Evolutionary conservation across 2,797 vertebrate genomes (phyloP).

Genomic region (Chiloscyllium punctatum): DNA sequence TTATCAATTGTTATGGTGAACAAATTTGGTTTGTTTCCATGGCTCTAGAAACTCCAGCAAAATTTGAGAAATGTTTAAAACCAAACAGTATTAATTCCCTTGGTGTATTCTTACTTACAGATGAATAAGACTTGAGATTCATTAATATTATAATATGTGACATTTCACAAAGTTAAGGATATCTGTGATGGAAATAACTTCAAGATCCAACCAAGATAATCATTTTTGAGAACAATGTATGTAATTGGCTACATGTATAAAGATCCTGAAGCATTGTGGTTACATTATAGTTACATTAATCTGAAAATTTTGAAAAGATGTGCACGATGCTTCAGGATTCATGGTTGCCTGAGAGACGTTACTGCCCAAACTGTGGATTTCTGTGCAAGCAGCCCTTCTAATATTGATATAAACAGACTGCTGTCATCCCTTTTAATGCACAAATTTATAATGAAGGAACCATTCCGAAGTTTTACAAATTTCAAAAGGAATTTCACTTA

Average conservation of each 20-base stretch:
- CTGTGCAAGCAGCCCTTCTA: neutral
- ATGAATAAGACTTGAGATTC: neutral
- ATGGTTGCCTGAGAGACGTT: neutral
- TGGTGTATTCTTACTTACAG: neutral
- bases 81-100: neutral
- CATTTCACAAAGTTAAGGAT: neutral
- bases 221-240: neutral
- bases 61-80: neutral
- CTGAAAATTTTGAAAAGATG: neutral
- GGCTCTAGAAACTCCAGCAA: neutral
- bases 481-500: neutral
- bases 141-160: neutral
- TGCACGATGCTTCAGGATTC: neutral
- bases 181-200: neutral
- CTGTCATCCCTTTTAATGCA: neutral
- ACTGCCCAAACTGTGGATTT: neutral
- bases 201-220: neutral
- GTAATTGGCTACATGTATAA: neutral
- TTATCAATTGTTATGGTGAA: neutral
- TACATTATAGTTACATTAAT: neutral
- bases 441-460: neutral
- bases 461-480: neutral
- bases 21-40: neutral
- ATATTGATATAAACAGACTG: neutral
- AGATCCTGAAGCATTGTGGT: neutral